A percentile compares a stretch with the other conserved stretches of the same genome.
Conservation (phyloP, 1,140 invertebrate genomes). For the Hestina assimilis region DNA sequence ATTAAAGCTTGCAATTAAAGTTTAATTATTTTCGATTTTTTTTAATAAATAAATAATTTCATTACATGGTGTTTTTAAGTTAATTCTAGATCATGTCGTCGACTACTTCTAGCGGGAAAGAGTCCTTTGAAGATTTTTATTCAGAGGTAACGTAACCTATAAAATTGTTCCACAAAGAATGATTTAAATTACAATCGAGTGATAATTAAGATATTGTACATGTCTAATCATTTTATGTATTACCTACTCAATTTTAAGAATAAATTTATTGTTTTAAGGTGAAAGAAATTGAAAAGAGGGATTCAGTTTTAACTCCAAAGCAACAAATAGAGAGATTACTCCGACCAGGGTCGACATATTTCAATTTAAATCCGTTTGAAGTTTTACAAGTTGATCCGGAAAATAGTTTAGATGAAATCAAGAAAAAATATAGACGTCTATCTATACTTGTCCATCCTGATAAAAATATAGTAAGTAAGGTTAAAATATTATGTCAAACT, state of each 20-base stretch:
- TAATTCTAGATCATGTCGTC: slow-evolving; percentile 25
- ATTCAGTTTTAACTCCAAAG: slow-evolving; percentile 93
- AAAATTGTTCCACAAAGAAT: too few species aligned
- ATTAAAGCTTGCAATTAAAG: background rate
- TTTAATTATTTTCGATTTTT: background rate
- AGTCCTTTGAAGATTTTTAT: slow-evolving; percentile 84
- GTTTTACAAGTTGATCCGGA: slow-evolving; percentile 97
- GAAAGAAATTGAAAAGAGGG: slow-evolving; percentile 96
- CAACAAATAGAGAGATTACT: slow-evolving; percentile 97
- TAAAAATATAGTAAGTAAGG: slow-evolving; percentile 90
- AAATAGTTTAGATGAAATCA: slow-evolving; percentile 92
- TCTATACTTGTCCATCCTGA: slow-evolving; percentile 99
- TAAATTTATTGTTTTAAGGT: slow-evolving; percentile 81
- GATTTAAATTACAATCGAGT: too few species aligned
- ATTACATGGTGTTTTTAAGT: background rate
- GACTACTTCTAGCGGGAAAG: slow-evolving; percentile 65
- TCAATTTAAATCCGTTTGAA: slow-evolving; percentile 97
- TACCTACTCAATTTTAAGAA: too few species aligned
- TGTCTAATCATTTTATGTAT: too few species aligned
- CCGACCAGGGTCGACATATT: slow-evolving; percentile 95
- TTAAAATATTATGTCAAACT: too few species aligned
- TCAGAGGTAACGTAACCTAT: slow-evolving; percentile 78
- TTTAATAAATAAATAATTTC: background rate
- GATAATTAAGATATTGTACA: too few species aligned
- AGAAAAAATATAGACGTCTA: slow-evolving; percentile 97